Base-by-base conservation (phyloP, 2,797 vertebrate species). In the Pangasius djambal region DNA sequence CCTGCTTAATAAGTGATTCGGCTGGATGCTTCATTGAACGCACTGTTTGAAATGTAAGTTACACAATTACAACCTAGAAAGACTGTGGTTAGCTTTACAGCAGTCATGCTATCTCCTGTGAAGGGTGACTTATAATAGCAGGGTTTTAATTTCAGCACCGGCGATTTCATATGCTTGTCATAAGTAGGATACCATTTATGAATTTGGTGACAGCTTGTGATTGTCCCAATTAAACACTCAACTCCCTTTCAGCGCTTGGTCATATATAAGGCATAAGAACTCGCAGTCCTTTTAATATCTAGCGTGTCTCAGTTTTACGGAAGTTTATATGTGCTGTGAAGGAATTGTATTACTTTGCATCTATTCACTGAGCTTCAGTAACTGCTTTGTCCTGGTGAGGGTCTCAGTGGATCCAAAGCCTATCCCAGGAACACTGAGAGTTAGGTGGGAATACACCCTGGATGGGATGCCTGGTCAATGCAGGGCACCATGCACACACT, bases 1-100 rank as follows among this genome's bases (percentile, higher is more conserved):
- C 87, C 87, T 75, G 89, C 91, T 91, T 91, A 84, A 89, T 90
- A 92, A 90, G 83, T 89, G 91, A 92, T 89, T 89, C 85, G 40
- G 78, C 88, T 91, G 85, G 88, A 90, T 75, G 91, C 89, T 90
- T 88, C 89, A 87, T 89, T 87, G 90, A 91, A 91, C 87, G 52
- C 85, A 86, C 83, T 89, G 89, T 88, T 91, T 82, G 89, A 92
- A 91, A 90, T 89, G 88, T 89, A 90, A 89, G 88, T 90, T 88
- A 85, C 72, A 81, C 89, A 91, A 91, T 92, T 91, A 91, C 89
- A 89, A 84, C 82, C 75, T 86, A 87, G 82, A 89, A 88, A 69
- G 82, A 88, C 67, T 67, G 34, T 63, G 40, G 85, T 87, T 88
- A 86, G 72, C 87, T 86, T 83, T 87, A 85, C 69, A 40, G 75